phyloP scores from a whole-genome alignment of 23 tunicate genomes.

The Trididemnum clinides region DNA sequence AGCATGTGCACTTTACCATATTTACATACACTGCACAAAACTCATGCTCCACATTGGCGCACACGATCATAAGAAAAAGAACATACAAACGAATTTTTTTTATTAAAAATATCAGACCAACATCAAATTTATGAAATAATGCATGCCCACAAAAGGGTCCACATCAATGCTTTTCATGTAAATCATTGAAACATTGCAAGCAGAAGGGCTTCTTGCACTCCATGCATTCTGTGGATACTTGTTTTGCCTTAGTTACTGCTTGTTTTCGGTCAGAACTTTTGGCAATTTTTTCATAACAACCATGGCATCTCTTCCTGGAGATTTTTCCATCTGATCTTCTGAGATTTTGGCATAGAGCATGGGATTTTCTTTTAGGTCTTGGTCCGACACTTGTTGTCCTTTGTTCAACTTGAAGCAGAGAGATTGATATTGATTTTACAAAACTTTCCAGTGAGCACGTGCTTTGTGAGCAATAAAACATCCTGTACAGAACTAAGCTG shows the following conservation, averaged over 20 bases:
- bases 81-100: too few species aligned
- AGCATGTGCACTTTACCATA: too few species aligned
- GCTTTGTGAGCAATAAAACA: slow-evolving; percentile 4
- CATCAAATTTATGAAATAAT: too few species aligned
- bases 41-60: too few species aligned
- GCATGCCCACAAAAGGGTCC: too few species aligned
- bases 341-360: background rate
- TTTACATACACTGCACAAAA: too few species aligned
- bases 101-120: too few species aligned
- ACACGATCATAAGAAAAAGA: too few species aligned
- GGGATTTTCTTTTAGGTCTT: slow-evolving; percentile 17
- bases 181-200: slow-evolving; percentile 11
- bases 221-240: background rate
- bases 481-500: slow-evolving; percentile 17
- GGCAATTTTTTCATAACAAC: slow-evolving; percentile 15
- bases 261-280: slow-evolving; percentile 1
- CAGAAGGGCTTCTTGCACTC: slow-evolving; percentile 18
- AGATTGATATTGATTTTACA: slow-evolving; percentile 16
- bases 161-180: too few species aligned
- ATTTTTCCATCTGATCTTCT: slow-evolving; percentile 20
- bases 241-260: slow-evolving; percentile 23
- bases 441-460: background rate
- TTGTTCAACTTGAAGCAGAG: slow-evolving; percentile 18
- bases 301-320: slow-evolving; percentile 21
- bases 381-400: background rate